phyloP scores from a whole-genome alignment of 1,140 invertebrate genomes.

The Glomeris maerens region DNA sequence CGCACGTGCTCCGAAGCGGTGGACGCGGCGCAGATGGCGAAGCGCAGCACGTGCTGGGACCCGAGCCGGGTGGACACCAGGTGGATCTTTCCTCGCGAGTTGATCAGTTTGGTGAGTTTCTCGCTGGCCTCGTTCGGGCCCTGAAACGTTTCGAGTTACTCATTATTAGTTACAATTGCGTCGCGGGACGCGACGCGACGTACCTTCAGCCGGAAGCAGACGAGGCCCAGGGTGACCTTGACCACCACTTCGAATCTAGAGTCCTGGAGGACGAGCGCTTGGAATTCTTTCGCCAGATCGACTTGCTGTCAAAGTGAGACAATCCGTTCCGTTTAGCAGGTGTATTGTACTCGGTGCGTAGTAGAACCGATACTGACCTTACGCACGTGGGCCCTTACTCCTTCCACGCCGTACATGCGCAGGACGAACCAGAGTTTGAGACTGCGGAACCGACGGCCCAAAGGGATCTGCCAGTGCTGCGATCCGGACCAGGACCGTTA shows the following conservation, averaged over 20 bases:
- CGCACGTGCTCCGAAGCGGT: slow-evolving; percentile 55
- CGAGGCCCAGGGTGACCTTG: slow-evolving; percentile 58
- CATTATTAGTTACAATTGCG: not conserved
- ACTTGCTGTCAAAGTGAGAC: slow-evolving; percentile 38
- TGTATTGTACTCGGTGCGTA: not conserved
- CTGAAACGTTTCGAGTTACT: slow-evolving; percentile 25
- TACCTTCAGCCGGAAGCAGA: slow-evolving; percentile 73
- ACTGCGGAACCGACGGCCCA: slow-evolving; percentile 76
- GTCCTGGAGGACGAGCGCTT: slow-evolving; percentile 49
- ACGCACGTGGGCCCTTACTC: slow-evolving; percentile 61
- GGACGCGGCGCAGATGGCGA: slow-evolving; percentile 61
- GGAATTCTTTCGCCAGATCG: slow-evolving; percentile 58
- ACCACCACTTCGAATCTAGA: slow-evolving; percentile 60
- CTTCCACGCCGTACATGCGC: slow-evolving; percentile 62
- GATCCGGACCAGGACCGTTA: slow-evolving; percentile 13
- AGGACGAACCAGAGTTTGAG: slow-evolving; percentile 92
- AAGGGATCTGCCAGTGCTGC: slow-evolving; percentile 88
- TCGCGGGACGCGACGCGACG: not conserved
- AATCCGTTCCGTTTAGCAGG: not conserved
- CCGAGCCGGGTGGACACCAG: slow-evolving; percentile 58
- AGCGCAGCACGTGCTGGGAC: slow-evolving; percentile 57
- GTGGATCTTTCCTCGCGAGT: slow-evolving; percentile 63
- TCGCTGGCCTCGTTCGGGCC: slow-evolving; percentile 58
- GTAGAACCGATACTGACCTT: slow-evolving; percentile 31
- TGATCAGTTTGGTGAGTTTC: slow-evolving; percentile 56